A percentile compares a stretch with the other conserved stretches of the same genome.
These are phyloP conservation scores for Gymnocheta viridis DNA, from an alignment of 2,888 invertebrate species.

Conservation along the genomic window DNA sequence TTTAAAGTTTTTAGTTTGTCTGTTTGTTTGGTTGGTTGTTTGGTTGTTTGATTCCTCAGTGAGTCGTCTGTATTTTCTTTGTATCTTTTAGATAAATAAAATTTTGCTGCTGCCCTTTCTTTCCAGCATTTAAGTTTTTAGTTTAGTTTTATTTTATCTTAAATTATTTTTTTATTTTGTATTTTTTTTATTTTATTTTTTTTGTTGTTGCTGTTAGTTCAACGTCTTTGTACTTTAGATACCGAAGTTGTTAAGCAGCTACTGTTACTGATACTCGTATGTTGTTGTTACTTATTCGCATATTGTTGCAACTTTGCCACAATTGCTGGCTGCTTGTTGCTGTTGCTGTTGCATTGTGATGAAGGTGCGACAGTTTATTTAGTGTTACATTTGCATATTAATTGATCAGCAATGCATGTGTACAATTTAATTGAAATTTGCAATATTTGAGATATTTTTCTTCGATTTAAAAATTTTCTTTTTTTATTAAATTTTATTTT, in stretches of 20 bases:
- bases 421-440: constrained; percentile 70
- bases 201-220: too few species aligned
- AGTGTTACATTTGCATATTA: constrained; percentile 79
- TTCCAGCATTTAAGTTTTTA: constrained; percentile 9
- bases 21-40: background rate
- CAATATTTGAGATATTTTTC: constrained; percentile 51
- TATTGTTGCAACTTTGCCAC: constrained; percentile 17
- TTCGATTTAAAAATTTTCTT: too few species aligned
- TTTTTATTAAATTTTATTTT: too few species aligned
- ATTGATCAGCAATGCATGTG: constrained; percentile 75
- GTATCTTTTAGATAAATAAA: constrained; percentile 62
- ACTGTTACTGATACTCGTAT: constrained; percentile 46
- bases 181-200: too few species aligned
- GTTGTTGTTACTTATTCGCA: background rate
- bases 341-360: constrained; percentile 56
- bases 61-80: background rate
- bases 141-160: constrained; percentile 12
- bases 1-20: constrained; percentile 69
- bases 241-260: constrained; percentile 55
- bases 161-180: constrained; percentile 20
- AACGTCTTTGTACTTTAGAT: constrained; percentile 39
- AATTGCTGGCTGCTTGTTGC: constrained; percentile 5
- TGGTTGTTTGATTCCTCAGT: background rate
- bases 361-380: constrained; percentile 76
- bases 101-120: constrained; percentile 16